A percentile compares a stretch with the other conserved stretches of the same genome.
These are phyloP conservation scores for Hydra vulgaris DNA, from an alignment of 30 jellyfish, hydroid and myxozoan species.

Conservation along the genomic window DNA sequence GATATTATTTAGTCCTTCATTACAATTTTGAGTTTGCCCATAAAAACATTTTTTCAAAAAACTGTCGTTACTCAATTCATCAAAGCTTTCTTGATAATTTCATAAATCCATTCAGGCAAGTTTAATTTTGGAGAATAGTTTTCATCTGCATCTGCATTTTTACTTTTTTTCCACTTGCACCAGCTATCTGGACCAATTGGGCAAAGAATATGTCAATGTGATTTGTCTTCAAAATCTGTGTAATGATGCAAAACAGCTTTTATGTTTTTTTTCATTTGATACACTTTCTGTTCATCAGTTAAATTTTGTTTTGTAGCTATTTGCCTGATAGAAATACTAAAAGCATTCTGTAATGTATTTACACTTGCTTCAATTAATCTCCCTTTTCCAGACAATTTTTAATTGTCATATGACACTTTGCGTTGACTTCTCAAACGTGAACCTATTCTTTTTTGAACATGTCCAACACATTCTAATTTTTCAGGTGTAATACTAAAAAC, in stretches of 20 bases:
- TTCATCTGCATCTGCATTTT: not conserved
- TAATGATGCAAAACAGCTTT: slow-evolving; percentile 6
- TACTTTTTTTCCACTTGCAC: slow-evolving; percentile 16
- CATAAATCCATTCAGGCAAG: slow-evolving; percentile 20
- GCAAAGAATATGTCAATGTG: slow-evolving; percentile 10
- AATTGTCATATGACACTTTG: not conserved
- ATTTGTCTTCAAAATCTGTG: slow-evolving; percentile 4
- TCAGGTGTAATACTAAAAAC: not conserved
- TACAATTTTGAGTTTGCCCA: slow-evolving; percentile 11
- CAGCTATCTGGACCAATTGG: slow-evolving; percentile 10
- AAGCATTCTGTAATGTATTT: not conserved
- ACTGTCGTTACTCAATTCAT: slow-evolving; percentile 5
- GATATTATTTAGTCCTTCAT: not conserved
- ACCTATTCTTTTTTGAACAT: not conserved
- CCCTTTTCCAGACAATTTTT: slow-evolving; percentile 9
- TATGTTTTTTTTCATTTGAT: slow-evolving; percentile 12
- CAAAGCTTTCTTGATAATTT: slow-evolving; percentile 12
- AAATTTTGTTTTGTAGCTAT: not conserved
- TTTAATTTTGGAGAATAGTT: slow-evolving; percentile 3
- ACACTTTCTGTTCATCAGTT: slow-evolving; percentile 3
- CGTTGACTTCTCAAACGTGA: not conserved
- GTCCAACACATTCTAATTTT: not conserved
- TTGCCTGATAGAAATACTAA: slow-evolving; percentile 15
- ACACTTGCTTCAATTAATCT: not conserved
- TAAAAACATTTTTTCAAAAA: slow-evolving; percentile 11